Conservation (phyloP, 30 jellyfish, hydroid and myxozoan species). For the Rhopilema esculentum region DNA sequence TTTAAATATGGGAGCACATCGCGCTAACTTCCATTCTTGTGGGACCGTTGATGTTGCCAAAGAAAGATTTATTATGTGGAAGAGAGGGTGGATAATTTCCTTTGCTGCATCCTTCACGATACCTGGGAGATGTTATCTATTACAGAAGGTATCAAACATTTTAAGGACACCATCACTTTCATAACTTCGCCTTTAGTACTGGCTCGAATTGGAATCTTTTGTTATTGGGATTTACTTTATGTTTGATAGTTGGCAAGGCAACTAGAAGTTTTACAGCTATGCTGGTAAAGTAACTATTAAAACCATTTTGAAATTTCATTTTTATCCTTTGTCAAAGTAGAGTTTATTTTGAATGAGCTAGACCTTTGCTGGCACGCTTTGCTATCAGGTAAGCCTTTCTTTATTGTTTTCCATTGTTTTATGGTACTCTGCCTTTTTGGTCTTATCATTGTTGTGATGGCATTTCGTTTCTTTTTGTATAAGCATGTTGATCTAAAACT, state of each 20-base stretch:
- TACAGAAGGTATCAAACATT: conserved; percentile 64
- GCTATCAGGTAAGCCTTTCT: conserved; percentile 60
- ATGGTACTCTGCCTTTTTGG: conserved; percentile 39
- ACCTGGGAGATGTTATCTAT: conserved; percentile 67
- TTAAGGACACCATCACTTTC: conserved; percentile 57
- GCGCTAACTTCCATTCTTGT: conserved; percentile 65
- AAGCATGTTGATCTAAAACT: conserved; percentile 47
- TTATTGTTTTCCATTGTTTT: conserved; percentile 67
- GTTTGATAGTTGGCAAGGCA: conserved; percentile 74
- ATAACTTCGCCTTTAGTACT: conserved; percentile 53
- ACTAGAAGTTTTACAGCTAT: conserved; percentile 73
- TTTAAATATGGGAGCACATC: conserved; percentile 63
- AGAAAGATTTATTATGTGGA: conserved; percentile 63
- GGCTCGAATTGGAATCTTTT: conserved; percentile 63
- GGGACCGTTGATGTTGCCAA: conserved; percentile 70
- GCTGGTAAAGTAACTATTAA: conserved; percentile 55
- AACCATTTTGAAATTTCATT: conserved; percentile 23
- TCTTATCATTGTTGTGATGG: conserved; percentile 65
- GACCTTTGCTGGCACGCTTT: conserved; percentile 59
- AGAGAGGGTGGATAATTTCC: conserved; percentile 62
- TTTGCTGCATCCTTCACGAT: conserved; percentile 69
- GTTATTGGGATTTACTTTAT: conserved; percentile 39
- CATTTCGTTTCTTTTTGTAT: conserved; percentile 51
- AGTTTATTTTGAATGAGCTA: conserved; percentile 48
- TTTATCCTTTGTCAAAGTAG: conserved; percentile 46